Evolutionary conservation across 2,888 invertebrate genomes (phyloP), one percentile per base, ranked within the genome.

Genomic region (Phaedon cochleariae): DNA sequence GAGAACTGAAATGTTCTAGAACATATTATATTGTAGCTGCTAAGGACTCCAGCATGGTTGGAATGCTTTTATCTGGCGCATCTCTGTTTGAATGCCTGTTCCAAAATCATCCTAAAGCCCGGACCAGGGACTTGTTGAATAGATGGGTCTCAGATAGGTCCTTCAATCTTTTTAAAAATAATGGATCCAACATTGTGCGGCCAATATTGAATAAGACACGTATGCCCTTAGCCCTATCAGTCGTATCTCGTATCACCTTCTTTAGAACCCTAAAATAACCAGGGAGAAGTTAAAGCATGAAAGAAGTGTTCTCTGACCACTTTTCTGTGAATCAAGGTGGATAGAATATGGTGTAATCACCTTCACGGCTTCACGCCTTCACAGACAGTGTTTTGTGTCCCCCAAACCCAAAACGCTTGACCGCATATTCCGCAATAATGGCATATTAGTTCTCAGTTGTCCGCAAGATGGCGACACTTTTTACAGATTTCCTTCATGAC

Each of bases 151-250:
- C n/a, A n/a, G n/a, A n/a, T n/a, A n/a, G n/a, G n/a, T 17, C 5
- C 6, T 18, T 12, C 26, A 67, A 9, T 7, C 64, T 17, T 22
- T 46, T 45, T 29, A 12, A 51, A 26, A 61, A 60, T 21, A 45
- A 12, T 10, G 61, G 61, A 37, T 61, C 61, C 61, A 65, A 17
- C 49, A 26, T 29, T 61, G 61, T n/a, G 61, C 5, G 37, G 26
- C 65, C 65, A n/a, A n/a, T n/a, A n/a, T n/a, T n/a, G n/a, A 65
- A 18, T 29, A 26, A 1, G 64, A 61, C 20, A 62, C 65, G 22
- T 15, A 65, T 65, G 15, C 65, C 57, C 12, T 41, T 10, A n/a
- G 61, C 64, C 26, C 26, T 22, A 9, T 52, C 60, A 37, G n/a
- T 22, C n/a, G n/a, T 26, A n/a, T n/a, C n/a, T n/a, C n/a, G n/a